Conservation (phyloP, 2,113 vertebrate genomes). For the Scophthalmus maximus region DNA sequence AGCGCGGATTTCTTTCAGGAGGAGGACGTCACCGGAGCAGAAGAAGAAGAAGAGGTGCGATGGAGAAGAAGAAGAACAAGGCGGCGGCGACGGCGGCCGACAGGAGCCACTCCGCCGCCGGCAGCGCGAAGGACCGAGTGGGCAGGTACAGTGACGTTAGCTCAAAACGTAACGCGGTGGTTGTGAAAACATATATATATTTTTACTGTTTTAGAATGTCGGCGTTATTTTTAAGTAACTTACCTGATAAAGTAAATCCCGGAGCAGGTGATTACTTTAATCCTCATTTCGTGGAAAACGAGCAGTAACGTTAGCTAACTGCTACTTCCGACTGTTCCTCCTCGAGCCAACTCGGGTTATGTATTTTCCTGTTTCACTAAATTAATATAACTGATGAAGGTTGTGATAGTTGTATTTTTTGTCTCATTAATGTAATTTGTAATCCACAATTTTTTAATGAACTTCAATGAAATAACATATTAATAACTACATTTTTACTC, state of each 20-base stretch:
- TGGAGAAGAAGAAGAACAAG: slow-evolving; percentile 62
- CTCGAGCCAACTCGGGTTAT: no score
- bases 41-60: no score
- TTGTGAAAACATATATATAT: no score
- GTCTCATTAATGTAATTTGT: no score
- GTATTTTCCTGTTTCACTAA: no score
- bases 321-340: no score
- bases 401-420: no score
- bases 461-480: no score
- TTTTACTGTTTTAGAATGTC: neutral
- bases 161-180: neutral
- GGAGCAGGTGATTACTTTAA: neutral
- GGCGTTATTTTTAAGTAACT: no score
- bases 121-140: slow-evolving; percentile 67
- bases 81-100: slow-evolving; percentile 1
- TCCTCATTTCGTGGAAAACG: neutral
- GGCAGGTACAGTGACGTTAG: slow-evolving; percentile 73
- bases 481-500: no score
- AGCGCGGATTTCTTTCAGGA: neutral
- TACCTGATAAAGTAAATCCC: neutral
- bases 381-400: no score
- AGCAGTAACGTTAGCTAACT: neutral
- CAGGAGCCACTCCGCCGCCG: slow-evolving; percentile 27
- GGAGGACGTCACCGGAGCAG: neutral
- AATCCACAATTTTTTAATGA: no score